A percentile compares a stretch with the other conserved stretches of the same genome.
Evolutionary conservation across 2,888 invertebrate species (phyloP).

Genomic region (Chaetogeoica ovagalla): DNA sequence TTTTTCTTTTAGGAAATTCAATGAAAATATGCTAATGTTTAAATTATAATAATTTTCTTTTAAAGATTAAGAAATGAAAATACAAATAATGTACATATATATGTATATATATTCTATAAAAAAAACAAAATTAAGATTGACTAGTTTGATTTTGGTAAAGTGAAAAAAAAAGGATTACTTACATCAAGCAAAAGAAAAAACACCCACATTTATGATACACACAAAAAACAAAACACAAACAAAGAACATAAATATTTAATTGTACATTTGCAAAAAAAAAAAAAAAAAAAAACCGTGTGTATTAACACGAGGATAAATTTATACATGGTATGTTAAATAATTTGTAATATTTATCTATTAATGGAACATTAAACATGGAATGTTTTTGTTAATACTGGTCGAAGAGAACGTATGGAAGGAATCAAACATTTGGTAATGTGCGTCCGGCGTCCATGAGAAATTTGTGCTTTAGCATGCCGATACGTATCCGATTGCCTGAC

Average conservation of each 20-base stretch:
- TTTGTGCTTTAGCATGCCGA: conserved; percentile 51
- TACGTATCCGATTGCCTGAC: conserved; percentile 47
- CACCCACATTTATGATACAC: conserved; percentile 11
- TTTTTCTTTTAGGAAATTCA: too few species aligned
- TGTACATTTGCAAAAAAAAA: conserved; percentile 16
- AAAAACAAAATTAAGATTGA: conserved; percentile 51
- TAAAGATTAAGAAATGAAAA: conserved; percentile 29
- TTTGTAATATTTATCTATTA: conserved; percentile 22
- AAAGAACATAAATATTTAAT: conserved; percentile 25
- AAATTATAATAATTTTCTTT: conserved; percentile 26
- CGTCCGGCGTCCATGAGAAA: conserved; percentile 49
- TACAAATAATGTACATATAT: conserved; percentile 27
- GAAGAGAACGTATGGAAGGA: conserved; percentile 18
- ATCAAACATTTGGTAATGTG: conserved; percentile 35
- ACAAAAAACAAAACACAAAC: conserved; percentile 21
- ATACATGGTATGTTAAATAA: conserved; percentile 16
- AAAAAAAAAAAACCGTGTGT: neutral
- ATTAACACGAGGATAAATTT: conserved; percentile 17
- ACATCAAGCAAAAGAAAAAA: conserved; percentile 33
- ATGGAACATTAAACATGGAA: conserved; percentile 50
- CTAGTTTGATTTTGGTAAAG: conserved; percentile 52
- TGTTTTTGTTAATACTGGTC: conserved; percentile 46
- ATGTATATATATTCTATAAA: conserved; percentile 17
- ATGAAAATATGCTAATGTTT: neutral
- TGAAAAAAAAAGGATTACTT: conserved; percentile 42